Evolutionary conservation across 1,140 invertebrate genomes (phyloP).

Genomic region (Formica exsecta): DNA sequence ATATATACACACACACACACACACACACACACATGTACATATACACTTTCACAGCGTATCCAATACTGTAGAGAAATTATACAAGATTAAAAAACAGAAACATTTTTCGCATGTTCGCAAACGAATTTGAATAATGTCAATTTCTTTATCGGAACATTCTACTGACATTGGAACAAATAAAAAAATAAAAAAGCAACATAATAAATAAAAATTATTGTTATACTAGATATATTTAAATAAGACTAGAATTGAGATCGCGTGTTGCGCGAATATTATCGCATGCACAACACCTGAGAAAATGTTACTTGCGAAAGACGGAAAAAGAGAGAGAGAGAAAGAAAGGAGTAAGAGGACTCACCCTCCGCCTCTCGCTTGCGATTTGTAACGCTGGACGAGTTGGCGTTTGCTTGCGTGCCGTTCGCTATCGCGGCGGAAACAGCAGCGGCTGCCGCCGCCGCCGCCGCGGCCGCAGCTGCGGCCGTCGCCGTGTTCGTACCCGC

Average conservation of each 20-base stretch:
- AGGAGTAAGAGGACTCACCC: conserved; percentile 70
- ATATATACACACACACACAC: no score
- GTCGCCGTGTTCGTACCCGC: conserved; percentile 81
- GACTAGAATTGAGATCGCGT: no score
- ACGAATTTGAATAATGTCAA: background rate
- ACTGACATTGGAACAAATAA: no score
- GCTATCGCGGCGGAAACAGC: conserved; percentile 84
- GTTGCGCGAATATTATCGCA: no score
- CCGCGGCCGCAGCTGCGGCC: conserved; percentile 82
- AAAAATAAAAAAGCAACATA: no score
- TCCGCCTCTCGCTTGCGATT: conserved; percentile 83
- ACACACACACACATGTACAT: no score
- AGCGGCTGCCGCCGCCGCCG: conserved; percentile 82
- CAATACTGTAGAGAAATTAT: background rate
- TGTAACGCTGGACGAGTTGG: conserved; percentile 47
- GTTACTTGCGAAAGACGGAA: background rate
- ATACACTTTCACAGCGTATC: no score
- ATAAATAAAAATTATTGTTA: no score
- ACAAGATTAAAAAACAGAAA: background rate
- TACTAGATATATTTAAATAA: no score
- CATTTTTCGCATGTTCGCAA: background rate
- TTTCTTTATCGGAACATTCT: background rate
- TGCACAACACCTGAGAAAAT: background rate
- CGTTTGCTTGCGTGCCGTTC: conserved; percentile 80
- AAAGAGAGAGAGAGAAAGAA: background rate